A percentile compares a stretch with the other conserved stretches of the same genome.
Evolutionary conservation across 2,113 vertebrate genomes (phyloP).

Genomic region (Vireo altiloquus): DNA sequence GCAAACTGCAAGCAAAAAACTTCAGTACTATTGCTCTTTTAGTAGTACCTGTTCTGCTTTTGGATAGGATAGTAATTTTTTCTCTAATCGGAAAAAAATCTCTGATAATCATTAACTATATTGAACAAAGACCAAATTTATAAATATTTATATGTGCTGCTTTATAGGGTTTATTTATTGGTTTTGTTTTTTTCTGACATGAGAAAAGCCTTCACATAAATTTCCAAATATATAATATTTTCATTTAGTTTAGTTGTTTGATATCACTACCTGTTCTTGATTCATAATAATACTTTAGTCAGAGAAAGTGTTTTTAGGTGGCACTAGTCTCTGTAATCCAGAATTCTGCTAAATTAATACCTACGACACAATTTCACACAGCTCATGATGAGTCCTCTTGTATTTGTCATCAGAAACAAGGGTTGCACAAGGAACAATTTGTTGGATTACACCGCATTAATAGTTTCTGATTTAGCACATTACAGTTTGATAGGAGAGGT

Average conservation of each 20-base stretch:
- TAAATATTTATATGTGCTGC: not conserved
- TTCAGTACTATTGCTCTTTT: not conserved
- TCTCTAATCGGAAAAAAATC: not conserved
- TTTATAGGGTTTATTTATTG: not conserved
- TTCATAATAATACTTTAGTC: not conserved
- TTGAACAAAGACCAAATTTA: not conserved
- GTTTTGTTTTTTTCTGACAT: not conserved
- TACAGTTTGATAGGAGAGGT: not conserved
- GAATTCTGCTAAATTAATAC: not conserved
- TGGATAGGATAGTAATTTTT: not conserved
- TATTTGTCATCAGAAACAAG: not conserved
- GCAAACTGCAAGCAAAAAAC: not conserved
- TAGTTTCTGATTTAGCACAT: not conserved
- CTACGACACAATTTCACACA: not conserved
- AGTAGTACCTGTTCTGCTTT: not conserved
- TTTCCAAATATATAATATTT: not conserved
- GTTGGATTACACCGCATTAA: not conserved
- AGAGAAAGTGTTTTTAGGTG: not conserved
- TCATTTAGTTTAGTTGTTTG: not conserved
- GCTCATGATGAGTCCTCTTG: not conserved
- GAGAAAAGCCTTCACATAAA: not conserved
- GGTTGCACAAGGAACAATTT: not conserved
- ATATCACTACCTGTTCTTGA: not conserved
- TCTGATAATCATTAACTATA: not conserved
- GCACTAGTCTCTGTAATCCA: not conserved